Base-by-base conservation (phyloP, 2,113 vertebrate species). In the Cacatua alba region DNA sequence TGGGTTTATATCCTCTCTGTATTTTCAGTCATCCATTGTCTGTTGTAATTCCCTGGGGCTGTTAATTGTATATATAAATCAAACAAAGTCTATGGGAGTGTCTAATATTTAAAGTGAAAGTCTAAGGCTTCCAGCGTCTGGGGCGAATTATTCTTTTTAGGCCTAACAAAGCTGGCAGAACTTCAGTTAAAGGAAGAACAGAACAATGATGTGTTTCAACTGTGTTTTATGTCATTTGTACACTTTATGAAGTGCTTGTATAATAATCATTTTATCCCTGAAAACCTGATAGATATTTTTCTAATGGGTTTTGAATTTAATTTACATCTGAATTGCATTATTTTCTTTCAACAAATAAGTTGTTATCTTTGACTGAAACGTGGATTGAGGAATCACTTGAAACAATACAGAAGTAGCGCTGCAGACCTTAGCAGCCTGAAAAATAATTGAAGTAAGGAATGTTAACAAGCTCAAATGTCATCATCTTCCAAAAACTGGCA, bases 391-490 rank as follows among this genome's bases (percentile, higher is more conserved):
- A 93, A 96, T 97, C 82, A 97, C 97, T 97, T 97, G 94, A 97
- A 97, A 94, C 95, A 95, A 92, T 85, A 89, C 93, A 96, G 85
- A 96, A 95, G 87, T 96, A 94, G 86, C 2, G 0, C 94, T 95
- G 74, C 82, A 82, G 77, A 85, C 94, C 83, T 92, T 95, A 96
- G 93, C 93, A 94, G 90, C 95, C 97, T 96, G 94, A 96, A 98
- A 97, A 98, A 96, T 97, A 95, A 97, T 95, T 97, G 94, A 97
- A 97, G 87, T 94, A 90, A 96, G 96, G 97, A 98, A 98, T 98
- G 94, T 98, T 99, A 98, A 98, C 97, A 97, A 98, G 98, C 97
- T 97, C 94, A 94, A 97, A 97, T 97, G 91, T 96, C 93, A 86
- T 90, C 65, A 60, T 95, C 91, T 97, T 97, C 97, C 95, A 97